Evolutionary conservation across 2,113 vertebrate species (phyloP).

Genomic region (Petrocephalus zakoni): DNA sequence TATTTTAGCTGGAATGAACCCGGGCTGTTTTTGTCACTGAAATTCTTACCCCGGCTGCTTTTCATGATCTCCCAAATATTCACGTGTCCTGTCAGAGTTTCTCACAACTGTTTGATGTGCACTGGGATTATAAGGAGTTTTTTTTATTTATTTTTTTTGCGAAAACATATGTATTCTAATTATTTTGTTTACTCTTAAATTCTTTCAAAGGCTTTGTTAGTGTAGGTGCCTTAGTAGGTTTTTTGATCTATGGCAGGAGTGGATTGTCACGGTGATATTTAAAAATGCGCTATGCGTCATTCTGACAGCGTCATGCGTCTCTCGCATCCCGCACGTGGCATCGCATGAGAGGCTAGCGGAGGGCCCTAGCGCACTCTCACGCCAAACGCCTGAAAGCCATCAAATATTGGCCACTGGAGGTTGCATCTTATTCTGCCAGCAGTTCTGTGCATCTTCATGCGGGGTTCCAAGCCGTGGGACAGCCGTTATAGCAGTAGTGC

Average conservation of each 20-base stretch:
- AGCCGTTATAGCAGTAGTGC: background rate
- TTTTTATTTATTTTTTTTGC: too few species aligned
- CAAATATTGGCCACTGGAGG: background rate
- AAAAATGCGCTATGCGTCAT: background rate
- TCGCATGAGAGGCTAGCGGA: background rate
- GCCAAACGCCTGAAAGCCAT: background rate
- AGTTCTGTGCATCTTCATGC: background rate
- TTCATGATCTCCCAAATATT: background rate
- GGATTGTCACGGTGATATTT: background rate
- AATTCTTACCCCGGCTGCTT: background rate
- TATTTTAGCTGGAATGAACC: constrained; percentile 19
- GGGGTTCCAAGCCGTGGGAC: background rate
- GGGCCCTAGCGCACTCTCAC: background rate
- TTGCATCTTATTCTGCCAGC: background rate
- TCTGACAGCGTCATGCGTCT: background rate
- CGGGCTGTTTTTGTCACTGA: background rate
- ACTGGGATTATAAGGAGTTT: background rate
- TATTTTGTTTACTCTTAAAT: background rate
- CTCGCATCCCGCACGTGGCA: background rate
- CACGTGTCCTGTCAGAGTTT: background rate
- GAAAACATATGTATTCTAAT: background rate
- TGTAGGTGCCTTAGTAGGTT: background rate
- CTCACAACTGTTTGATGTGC: background rate
- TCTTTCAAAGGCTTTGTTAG: background rate
- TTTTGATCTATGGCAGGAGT: background rate